Evolutionary conservation across 2,113 vertebrate species (phyloP).

Genomic region (Tichodroma muraria): DNA sequence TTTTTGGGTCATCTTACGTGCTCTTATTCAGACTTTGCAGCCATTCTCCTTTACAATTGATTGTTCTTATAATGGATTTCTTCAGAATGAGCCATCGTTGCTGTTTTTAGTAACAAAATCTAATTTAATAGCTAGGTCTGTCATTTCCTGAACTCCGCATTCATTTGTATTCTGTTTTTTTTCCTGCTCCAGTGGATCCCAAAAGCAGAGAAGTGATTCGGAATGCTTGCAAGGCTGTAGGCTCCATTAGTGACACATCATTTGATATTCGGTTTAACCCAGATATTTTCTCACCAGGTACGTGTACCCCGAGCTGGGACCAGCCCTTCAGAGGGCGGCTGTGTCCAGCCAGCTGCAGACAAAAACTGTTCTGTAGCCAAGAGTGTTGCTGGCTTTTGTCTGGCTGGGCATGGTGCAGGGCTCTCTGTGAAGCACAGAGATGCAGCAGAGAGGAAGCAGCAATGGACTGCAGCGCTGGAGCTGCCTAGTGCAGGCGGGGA

Average conservation of each 20-base stretch:
- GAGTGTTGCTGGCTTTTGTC: not conserved
- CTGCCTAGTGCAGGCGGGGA: not conserved
- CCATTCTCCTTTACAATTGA: not conserved
- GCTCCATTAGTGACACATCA: constrained; percentile 89
- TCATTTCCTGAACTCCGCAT: not conserved
- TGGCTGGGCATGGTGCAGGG: not conserved
- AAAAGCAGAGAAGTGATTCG: constrained; percentile 92
- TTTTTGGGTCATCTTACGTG: not conserved
- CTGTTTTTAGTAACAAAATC: not conserved
- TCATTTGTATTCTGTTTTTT: not conserved
- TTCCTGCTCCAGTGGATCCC: constrained; percentile 74
- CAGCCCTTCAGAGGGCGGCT: not conserved
- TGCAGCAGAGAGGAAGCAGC: not conserved
- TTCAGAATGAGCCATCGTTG: not conserved
- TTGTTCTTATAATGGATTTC: not conserved
- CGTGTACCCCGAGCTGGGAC: not conserved
- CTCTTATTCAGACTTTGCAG: not conserved
- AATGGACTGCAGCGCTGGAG: not conserved
- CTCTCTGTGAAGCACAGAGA: not conserved
- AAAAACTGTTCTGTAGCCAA: not conserved
- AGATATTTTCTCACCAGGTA: constrained; percentile 97
- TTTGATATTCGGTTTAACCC: constrained; percentile 99
- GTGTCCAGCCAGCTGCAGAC: not conserved
- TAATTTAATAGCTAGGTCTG: not conserved
- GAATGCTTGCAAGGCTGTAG: constrained; percentile 93